Evolutionary conservation across 64 coral and sea anemone species (phyloP).

Genomic region (Porites australiensis): DNA sequence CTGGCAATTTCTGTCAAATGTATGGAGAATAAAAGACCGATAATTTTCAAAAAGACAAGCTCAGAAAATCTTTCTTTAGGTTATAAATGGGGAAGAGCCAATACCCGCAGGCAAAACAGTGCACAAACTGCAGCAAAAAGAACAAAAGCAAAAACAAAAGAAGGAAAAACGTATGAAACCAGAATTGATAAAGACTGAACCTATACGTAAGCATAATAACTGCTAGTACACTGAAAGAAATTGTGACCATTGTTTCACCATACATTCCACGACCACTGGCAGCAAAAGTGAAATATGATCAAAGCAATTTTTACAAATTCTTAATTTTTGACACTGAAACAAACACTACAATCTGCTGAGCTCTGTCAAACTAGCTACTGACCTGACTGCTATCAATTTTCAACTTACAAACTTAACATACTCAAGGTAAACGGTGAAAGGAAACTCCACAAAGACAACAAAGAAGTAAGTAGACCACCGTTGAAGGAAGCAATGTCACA

Average conservation of each 20-base stretch:
- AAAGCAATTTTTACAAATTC: constrained; percentile 29
- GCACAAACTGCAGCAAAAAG: constrained; percentile 17
- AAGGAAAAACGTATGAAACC: constrained; percentile 55
- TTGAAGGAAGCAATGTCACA: neutral
- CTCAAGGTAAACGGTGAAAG: neutral
- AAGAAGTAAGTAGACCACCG: neutral
- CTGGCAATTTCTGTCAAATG: neutral
- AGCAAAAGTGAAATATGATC: neutral
- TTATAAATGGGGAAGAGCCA: constrained; percentile 3
- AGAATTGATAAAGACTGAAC: neutral
- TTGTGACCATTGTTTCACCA: constrained; percentile 8
- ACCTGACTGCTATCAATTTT: neutral
- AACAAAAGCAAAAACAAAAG: constrained; percentile 2
- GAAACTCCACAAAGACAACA: constrained; percentile 1
- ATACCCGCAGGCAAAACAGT: neutral
- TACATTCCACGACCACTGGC: neutral
- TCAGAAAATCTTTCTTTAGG: constrained; percentile 34
- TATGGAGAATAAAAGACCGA: neutral
- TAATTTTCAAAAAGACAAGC: constrained; percentile 13
- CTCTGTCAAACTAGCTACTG: constrained; percentile 37
- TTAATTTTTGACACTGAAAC: constrained; percentile 38
- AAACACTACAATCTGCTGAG: constrained; percentile 38
- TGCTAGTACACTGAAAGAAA: neutral
- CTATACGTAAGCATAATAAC: neutral
- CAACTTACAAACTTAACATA: neutral